phyloP scores from a whole-genome alignment of 2,113 vertebrate species.

The Cercopithecus mona region DNA sequence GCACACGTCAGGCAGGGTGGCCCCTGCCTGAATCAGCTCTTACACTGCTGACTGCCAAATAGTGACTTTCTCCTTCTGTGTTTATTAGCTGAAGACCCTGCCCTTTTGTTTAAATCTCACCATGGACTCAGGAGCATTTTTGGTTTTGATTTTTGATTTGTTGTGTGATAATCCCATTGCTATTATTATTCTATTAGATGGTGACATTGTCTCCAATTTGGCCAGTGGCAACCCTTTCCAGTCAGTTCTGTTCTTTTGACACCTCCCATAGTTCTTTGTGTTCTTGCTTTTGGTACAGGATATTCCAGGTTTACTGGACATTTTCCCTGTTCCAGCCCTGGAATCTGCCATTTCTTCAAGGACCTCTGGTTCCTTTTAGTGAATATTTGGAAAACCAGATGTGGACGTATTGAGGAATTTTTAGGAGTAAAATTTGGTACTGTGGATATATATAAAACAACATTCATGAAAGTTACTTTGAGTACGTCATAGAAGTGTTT shows the following conservation, averaged over 20 bases:
- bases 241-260: not conserved
- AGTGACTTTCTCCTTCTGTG: not conserved
- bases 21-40: not conserved
- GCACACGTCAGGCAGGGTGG: not conserved
- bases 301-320: not conserved
- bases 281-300: not conserved
- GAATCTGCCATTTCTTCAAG: not conserved
- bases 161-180: not conserved
- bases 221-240: not conserved
- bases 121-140: not conserved
- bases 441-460: not conserved
- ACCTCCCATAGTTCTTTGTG: not conserved
- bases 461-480: not conserved
- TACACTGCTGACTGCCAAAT: too few species aligned
- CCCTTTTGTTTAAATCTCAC: not conserved
- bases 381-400: not conserved
- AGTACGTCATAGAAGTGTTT: not conserved
- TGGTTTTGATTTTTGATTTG: not conserved
- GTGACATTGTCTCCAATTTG: not conserved
- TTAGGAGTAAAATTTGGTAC: not conserved
- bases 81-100: not conserved
- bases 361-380: not conserved
- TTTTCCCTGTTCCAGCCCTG: not conserved
- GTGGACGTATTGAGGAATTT: not conserved
- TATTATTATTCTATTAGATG: too few species aligned